These are phyloP conservation scores for Enteromius viviparus DNA, from an alignment of 2,797 vertebrate species.

Conservation along the genomic window DNA sequence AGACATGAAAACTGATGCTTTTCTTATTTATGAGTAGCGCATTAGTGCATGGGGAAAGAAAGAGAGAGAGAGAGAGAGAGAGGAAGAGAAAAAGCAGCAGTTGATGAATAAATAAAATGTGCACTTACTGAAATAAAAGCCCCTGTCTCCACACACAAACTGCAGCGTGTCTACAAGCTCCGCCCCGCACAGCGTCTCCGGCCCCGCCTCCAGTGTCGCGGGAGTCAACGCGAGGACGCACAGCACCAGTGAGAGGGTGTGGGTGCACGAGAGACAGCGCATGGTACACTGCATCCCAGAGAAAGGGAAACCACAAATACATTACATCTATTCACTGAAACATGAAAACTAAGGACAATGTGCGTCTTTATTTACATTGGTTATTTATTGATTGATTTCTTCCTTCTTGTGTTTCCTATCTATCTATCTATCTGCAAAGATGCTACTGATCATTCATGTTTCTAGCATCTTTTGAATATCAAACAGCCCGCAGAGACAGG, in stretches of 20 bases:
- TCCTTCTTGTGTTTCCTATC: background rate
- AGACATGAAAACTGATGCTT: slow-evolving; percentile 71
- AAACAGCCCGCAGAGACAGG: slow-evolving; percentile 4
- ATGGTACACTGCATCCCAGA: slow-evolving; percentile 86
- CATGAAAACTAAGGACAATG: background rate
- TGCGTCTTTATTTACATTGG: background rate
- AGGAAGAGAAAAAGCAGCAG: slow-evolving; percentile 51
- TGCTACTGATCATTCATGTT: background rate
- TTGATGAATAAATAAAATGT: slow-evolving; percentile 86
- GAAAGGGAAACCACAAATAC: slow-evolving; percentile 3
- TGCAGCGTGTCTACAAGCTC: slow-evolving; percentile 98
- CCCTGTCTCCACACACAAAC: slow-evolving; percentile 98
- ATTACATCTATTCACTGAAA: background rate
- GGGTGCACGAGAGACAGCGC: slow-evolving; percentile 86
- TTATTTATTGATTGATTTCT: background rate
- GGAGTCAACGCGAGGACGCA: slow-evolving; percentile 94
- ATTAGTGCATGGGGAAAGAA: slow-evolving; percentile 74
- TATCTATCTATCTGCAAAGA: background rate
- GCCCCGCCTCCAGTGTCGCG: slow-evolving; percentile 83
- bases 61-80: slow-evolving; percentile 39
- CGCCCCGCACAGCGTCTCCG: slow-evolving; percentile 96
- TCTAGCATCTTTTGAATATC: slow-evolving; percentile 20
- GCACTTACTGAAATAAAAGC: slow-evolving; percentile 99
- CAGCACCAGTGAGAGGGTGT: slow-evolving; percentile 94
- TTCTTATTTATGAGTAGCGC: slow-evolving; percentile 80